A percentile compares a stretch with the other conserved stretches of the same genome.
Conservation (phyloP, 2,113 vertebrate genomes). For the Mobula hypostoma region DNA sequence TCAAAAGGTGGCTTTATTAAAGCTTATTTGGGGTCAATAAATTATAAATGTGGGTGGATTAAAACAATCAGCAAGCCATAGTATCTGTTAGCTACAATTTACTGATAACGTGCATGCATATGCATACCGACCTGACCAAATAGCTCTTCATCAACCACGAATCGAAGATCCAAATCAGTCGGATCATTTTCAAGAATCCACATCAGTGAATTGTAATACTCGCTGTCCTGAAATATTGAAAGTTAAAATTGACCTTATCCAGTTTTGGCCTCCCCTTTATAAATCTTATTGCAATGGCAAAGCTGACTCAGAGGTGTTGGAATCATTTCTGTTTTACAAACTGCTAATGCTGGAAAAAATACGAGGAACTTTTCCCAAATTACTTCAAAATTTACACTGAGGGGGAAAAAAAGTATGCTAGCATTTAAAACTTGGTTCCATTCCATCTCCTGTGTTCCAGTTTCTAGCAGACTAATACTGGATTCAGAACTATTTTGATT, state of each 20-base stretch:
- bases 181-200: conserved; percentile 98
- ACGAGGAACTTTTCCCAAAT: background rate
- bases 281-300: background rate
- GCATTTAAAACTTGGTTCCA: background rate
- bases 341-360: background rate
- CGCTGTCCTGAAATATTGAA: conserved; percentile 70
- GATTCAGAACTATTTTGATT: background rate
- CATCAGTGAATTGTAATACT: conserved; percentile 89
- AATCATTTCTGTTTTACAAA: background rate
- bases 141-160: conserved; percentile 90
- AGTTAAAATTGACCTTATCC: background rate
- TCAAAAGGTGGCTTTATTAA: background rate
- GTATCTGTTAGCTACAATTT: background rate
- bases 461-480: background rate
- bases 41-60: background rate
- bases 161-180: conserved; percentile 83
- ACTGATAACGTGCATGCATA: background rate
- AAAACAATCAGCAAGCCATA: background rate
- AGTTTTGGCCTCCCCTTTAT: background rate
- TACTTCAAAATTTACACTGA: background rate
- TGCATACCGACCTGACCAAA: conserved; percentile 83
- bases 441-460: background rate
- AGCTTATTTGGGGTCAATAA: background rate
- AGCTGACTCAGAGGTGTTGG: background rate
- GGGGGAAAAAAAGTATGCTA: background rate